phyloP scores from a whole-genome alignment of 2,113 vertebrate species.

The Lophius piscatorius region DNA sequence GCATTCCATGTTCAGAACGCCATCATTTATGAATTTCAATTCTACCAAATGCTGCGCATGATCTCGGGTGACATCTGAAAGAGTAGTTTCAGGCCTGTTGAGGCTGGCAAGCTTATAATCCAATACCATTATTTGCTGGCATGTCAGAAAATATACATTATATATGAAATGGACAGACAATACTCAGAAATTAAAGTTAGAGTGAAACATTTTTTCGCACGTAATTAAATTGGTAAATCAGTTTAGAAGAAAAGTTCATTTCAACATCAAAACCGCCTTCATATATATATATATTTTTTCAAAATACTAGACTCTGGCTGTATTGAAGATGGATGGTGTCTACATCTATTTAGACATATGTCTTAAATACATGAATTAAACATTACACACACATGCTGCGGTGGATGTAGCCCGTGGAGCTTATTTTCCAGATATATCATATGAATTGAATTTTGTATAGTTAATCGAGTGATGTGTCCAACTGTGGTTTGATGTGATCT shows the following conservation, averaged over 20 bases:
- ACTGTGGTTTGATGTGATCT: no score
- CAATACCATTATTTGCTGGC: not conserved
- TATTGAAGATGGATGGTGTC: not conserved
- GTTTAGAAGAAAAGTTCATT: not conserved
- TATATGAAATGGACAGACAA: not conserved
- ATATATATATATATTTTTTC: not conserved
- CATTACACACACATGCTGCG: not conserved
- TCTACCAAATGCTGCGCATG: not conserved
- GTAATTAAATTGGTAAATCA: not conserved
- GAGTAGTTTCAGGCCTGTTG: not conserved
- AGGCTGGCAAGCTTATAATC: not conserved
- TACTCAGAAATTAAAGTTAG: not conserved
- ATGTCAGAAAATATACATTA: not conserved
- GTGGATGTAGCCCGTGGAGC: conserved; percentile 1
- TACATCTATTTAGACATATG: not conserved
- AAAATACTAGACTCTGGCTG: not conserved
- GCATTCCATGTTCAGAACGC: not conserved
- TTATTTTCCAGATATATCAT: conserved; percentile 7
- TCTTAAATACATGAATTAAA: conserved; percentile 23
- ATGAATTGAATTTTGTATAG: conserved; percentile 40
- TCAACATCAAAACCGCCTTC: not conserved
- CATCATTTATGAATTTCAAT: conserved; percentile 9
- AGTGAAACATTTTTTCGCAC: not conserved
- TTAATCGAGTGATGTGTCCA: no score
- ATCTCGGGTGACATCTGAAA: not conserved